Evolutionary conservation across 2,797 vertebrate species (phyloP).

Genomic region (Enteromius mattozi): DNA sequence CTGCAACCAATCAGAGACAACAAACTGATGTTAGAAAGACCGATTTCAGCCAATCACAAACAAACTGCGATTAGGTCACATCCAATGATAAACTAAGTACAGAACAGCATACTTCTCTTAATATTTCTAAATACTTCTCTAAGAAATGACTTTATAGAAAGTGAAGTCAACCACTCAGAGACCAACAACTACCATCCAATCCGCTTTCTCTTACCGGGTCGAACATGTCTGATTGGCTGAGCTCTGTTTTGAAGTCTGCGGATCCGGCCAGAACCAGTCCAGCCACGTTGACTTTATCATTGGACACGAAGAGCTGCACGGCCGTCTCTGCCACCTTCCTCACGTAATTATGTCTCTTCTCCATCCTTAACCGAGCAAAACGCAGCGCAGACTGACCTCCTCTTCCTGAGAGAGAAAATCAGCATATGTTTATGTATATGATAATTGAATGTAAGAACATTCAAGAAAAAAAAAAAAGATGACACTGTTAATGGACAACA

Average conservation of each 20-base stretch:
- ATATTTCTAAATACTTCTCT: background rate
- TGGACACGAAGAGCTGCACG: slow-evolving; percentile 97
- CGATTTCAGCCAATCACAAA: slow-evolving; percentile 8
- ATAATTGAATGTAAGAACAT: background rate
- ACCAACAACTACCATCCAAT: background rate
- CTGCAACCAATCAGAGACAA: slow-evolving; percentile 65
- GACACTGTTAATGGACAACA: background rate
- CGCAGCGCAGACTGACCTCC: slow-evolving; percentile 98
- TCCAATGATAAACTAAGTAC: background rate
- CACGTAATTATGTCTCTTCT: slow-evolving; percentile 99
- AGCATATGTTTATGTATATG: background rate
- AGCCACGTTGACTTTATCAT: slow-evolving; percentile 98
- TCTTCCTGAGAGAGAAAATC: slow-evolving; percentile 81
- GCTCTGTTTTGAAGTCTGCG: slow-evolving; percentile 98
- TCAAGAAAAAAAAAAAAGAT: background rate
- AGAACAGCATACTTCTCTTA: background rate
- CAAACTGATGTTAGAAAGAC: background rate
- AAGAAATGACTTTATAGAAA: background rate
- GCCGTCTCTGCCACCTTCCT: slow-evolving; percentile 98
- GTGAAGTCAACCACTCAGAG: background rate
- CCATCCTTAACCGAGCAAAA: slow-evolving; percentile 98
- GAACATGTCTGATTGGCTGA: slow-evolving; percentile 99
- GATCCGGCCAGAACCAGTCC: slow-evolving; percentile 97
- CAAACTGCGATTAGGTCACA: background rate
- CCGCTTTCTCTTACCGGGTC: slow-evolving; percentile 87